Percentiles rank a stretch among this genome's conserved stretches.
These are phyloP conservation scores for Barbus barbus DNA, from an alignment of 2,113 vertebrate genomes.

Conservation along the genomic window DNA sequence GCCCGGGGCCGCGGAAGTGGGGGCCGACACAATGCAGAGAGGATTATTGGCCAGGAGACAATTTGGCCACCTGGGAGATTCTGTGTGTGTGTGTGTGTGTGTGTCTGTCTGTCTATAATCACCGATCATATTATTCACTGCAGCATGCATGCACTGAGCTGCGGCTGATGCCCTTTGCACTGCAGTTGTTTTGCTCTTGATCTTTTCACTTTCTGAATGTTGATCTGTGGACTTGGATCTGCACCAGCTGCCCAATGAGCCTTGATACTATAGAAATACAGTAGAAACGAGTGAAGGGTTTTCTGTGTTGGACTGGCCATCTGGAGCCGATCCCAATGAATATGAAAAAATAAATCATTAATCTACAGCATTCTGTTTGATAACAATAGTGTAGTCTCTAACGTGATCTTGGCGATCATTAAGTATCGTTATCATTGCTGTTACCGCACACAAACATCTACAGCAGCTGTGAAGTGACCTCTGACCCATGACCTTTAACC, in stretches of 20 bases:
- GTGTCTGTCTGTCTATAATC: not conserved
- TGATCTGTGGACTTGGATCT: not conserved
- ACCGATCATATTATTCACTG: not conserved
- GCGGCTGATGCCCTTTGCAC: not conserved
- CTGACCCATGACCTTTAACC: conserved; percentile 57
- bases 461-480: not conserved
- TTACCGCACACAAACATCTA: not conserved
- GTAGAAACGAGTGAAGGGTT: not conserved
- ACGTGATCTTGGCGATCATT: not conserved
- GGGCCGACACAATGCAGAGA: conserved; percentile 66
- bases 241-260: not conserved
- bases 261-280: not conserved
- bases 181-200: not conserved
- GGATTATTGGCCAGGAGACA: conserved; percentile 48
- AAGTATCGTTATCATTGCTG: not conserved
- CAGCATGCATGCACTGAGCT: not conserved
- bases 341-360: not conserved
- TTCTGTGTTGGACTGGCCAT: not conserved
- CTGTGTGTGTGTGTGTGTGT: not conserved
- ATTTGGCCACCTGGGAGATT: conserved; percentile 62
- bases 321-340: not conserved
- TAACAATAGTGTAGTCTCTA: not conserved
- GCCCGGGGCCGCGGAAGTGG: conserved; percentile 25
- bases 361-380: not conserved
- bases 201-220: not conserved